These are phyloP conservation scores for Philereme vetulata DNA, from an alignment of 2,888 invertebrate species.

Conservation along the genomic window DNA sequence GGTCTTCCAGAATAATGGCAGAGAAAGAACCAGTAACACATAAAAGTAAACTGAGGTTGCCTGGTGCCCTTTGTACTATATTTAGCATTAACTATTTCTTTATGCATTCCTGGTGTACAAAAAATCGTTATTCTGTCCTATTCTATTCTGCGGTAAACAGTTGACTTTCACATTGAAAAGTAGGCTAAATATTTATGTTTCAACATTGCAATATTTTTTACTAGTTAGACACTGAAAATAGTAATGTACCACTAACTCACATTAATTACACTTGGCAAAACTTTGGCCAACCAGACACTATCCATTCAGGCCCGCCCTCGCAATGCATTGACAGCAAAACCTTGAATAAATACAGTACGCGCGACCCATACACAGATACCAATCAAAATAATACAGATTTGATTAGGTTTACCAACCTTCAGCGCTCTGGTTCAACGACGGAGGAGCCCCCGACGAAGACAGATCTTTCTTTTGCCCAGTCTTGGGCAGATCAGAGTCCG, in stretches of 20 bases:
- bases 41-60: no score
- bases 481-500: conserved; percentile 83
- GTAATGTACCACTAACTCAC: conserved; percentile 1
- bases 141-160: no score
- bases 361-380: conserved; percentile 46
- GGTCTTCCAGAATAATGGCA: no score
- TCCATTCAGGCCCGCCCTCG: conserved; percentile 63
- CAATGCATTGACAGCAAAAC: conserved; percentile 66
- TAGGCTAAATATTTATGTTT: no score
- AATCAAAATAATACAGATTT: conserved; percentile 39
- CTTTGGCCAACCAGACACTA: conserved; percentile 31
- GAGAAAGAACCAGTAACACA: no score
- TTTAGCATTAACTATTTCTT: no score
- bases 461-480: conserved; percentile 71
- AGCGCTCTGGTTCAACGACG: conserved; percentile 73
- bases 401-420: conserved; percentile 67
- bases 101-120: no score
- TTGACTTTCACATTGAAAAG: no score
- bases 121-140: no score
- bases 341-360: conserved; percentile 57
- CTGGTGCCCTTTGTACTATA: no score
- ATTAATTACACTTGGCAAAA: conserved; percentile 12
- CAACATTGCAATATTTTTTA: no score
- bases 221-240: no score
- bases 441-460: conserved; percentile 61